Evolutionary conservation across 2,797 vertebrate genomes (phyloP).

Genomic region (Hoplostethus mediterraneus): DNA sequence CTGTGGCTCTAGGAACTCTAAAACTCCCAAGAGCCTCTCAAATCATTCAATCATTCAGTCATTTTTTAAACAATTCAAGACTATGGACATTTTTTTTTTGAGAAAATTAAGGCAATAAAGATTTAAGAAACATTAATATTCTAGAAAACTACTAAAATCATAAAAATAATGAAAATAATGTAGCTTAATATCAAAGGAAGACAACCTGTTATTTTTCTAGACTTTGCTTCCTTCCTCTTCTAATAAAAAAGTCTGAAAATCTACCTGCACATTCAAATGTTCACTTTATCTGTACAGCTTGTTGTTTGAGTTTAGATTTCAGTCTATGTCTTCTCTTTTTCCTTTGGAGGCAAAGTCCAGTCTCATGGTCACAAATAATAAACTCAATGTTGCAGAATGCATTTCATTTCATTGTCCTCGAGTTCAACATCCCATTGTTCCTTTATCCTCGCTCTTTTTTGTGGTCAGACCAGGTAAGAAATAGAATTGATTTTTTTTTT

Average conservation of each 20-base stretch:
- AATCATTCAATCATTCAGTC: constrained; percentile 60
- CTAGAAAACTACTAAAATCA: constrained; percentile 90
- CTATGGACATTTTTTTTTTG: constrained; percentile 88
- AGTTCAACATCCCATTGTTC: constrained; percentile 71
- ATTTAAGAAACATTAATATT: constrained; percentile 96
- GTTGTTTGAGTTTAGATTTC: constrained; percentile 84
- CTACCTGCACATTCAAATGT: constrained; percentile 94
- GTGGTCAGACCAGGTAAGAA: constrained; percentile 89
- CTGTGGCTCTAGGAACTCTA: constrained; percentile 80
- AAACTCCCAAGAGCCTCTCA: constrained; percentile 76
- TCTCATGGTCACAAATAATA: constrained; percentile 77
- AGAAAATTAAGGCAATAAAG: constrained; percentile 99
- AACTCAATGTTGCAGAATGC: constrained; percentile 87
- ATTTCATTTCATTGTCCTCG: constrained; percentile 77
- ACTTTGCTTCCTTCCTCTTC: constrained; percentile 88
- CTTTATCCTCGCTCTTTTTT: constrained; percentile 84
- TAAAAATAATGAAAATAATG: constrained; percentile 87
- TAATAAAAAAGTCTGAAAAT: constrained; percentile 88
- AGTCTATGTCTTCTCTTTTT: constrained; percentile 65
- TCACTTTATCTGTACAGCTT: constrained; percentile 79
- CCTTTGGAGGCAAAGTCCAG: constrained; percentile 84
- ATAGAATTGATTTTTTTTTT: constrained; percentile 73
- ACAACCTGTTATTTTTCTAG: constrained; percentile 85
- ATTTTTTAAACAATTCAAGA: constrained; percentile 88
- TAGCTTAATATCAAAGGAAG: constrained; percentile 97